A percentile compares a stretch with the other conserved stretches of the same genome.
Evolutionary conservation across 2,888 invertebrate genomes (phyloP).

Genomic region (Baronia brevicornis): DNA sequence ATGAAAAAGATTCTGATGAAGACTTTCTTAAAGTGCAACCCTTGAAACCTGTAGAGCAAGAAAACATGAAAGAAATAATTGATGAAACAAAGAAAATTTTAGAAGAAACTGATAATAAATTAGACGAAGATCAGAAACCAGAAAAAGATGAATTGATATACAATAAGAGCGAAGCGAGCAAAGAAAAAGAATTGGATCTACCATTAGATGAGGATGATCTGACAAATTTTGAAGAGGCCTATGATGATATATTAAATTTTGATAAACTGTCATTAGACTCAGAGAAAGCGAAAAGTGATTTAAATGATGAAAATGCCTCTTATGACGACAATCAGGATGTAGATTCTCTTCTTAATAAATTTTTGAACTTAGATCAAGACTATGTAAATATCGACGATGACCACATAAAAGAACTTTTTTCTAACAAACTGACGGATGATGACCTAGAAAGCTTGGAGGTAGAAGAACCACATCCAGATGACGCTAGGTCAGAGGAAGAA

Average conservation of each 20-base stretch:
- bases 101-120: conserved; percentile 12
- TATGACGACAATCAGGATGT: conserved; percentile 15
- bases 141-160: conserved; percentile 2
- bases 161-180: no score
- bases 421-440: conserved; percentile 12
- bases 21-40: no score
- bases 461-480: conserved; percentile 12
- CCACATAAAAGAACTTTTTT: conserved; percentile 18
- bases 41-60: no score
- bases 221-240: conserved; percentile 19
- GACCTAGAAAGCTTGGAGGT: conserved; percentile 14
- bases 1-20: conserved; percentile 17
- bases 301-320: conserved; percentile 14
- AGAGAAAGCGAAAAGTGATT: conserved; percentile 29
- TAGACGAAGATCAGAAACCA: conserved; percentile 2
- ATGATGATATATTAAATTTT: conserved; percentile 40
- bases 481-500: conserved; percentile 7
- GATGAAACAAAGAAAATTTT: conserved; percentile 17
- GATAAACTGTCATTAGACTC: conserved; percentile 39
- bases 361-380: conserved; percentile 12
- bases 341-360: conserved; percentile 13
- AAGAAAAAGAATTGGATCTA: no score
- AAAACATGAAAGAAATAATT: conserved; percentile 9
- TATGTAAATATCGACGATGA: conserved; percentile 23
- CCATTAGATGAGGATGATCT: conserved; percentile 2